Evolutionary conservation across 2,113 vertebrate species (phyloP).

Genomic region (Alethe castanea): DNA sequence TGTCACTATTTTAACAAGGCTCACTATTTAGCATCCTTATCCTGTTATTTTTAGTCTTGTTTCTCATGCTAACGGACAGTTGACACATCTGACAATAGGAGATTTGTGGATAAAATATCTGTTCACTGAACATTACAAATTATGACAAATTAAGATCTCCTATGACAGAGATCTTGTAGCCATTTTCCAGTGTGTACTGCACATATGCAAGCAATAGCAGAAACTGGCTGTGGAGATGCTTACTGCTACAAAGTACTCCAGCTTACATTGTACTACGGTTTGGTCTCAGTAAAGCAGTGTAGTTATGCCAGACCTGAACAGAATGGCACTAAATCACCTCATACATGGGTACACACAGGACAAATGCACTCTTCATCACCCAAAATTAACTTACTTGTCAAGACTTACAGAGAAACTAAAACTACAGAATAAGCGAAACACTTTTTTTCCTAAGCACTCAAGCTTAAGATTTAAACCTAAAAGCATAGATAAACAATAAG

Average conservation of each 20-base stretch:
- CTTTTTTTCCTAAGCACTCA: background rate
- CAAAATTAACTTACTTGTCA: background rate
- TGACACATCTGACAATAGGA: constrained; percentile 44
- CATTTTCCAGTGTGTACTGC: background rate
- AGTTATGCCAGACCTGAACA: background rate
- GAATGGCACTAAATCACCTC: background rate
- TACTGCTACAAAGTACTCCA: background rate
- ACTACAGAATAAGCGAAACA: background rate
- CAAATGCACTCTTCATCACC: background rate
- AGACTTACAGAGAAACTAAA: background rate
- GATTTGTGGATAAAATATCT: constrained; percentile 10
- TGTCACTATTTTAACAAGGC: constrained; percentile 49
- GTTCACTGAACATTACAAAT: constrained; percentile 3
- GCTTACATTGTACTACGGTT: background rate
- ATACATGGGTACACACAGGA: background rate
- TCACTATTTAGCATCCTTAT: constrained; percentile 32
- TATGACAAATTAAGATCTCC: background rate
- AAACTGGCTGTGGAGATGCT: background rate
- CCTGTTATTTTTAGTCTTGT: constrained; percentile 54
- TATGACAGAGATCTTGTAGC: background rate
- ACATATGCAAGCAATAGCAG: background rate
- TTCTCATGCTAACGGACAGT: constrained; percentile 34
- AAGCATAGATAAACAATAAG: background rate
- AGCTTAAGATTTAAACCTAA: background rate
- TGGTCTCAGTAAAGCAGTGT: background rate